These are phyloP conservation scores for Toxostoma redivivum DNA, from an alignment of 2,113 vertebrate genomes.

Conservation along the genomic window DNA sequence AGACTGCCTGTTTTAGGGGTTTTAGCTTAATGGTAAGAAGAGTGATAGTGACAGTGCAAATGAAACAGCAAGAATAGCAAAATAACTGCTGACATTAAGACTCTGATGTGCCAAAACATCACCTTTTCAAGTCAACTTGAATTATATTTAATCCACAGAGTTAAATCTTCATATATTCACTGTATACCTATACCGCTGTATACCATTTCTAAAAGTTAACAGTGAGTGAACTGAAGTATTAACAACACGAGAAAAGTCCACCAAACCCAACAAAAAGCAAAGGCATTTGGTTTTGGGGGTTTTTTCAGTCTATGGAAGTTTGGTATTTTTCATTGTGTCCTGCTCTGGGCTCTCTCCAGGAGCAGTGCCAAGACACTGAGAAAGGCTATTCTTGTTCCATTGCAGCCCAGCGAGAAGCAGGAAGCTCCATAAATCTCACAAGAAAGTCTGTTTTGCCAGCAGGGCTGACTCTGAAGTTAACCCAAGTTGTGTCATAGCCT, in stretches of 20 bases:
- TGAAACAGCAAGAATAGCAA: not conserved
- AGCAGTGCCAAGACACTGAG: slow-evolving; percentile 39
- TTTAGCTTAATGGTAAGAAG: not conserved
- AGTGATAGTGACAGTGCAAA: not conserved
- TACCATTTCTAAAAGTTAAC: not conserved
- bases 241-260: not conserved
- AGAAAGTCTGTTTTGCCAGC: slow-evolving; percentile 41
- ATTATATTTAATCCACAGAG: not conserved
- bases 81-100: not conserved
- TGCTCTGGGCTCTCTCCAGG: slow-evolving; percentile 32
- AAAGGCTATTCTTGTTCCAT: slow-evolving; percentile 58
- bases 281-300: not conserved
- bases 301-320: not conserved
- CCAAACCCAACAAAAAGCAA: not conserved
- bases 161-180: not conserved
- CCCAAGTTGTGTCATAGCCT: slow-evolving; percentile 32
- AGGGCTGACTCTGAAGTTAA: slow-evolving; percentile 31
- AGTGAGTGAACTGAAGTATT: not conserved
- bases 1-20: not conserved
- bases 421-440: slow-evolving; percentile 55
- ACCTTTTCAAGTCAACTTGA: not conserved
- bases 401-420: slow-evolving; percentile 36
- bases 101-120: not conserved
- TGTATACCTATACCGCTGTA: not conserved
- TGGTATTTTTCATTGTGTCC: slow-evolving; percentile 47